phyloP scores from a whole-genome alignment of 2,888 invertebrate genomes.

The Trichacis sp. region DNA sequence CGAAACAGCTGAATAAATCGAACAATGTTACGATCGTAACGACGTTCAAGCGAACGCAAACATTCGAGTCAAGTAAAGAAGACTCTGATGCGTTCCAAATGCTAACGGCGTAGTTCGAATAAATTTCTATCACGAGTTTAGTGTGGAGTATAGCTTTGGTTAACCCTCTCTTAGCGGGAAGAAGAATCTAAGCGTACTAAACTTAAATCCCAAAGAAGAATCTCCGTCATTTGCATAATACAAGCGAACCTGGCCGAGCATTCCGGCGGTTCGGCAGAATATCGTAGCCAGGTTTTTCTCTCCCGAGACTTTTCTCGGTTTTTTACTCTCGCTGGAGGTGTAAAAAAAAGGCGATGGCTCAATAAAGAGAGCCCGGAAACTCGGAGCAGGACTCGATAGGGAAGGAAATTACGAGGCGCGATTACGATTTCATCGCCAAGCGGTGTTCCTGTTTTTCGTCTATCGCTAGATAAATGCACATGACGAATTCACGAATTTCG shows the following conservation, averaged over 20 bases:
- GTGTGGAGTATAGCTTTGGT: constrained; percentile 11
- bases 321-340: constrained; percentile 6
- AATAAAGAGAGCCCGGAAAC: constrained; percentile 1
- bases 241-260: constrained; percentile 13
- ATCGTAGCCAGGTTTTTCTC: constrained; percentile 8
- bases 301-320: constrained; percentile 9
- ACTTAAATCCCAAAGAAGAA: constrained; percentile 21
- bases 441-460: not conserved
- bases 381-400: not conserved
- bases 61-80: not conserved
- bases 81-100: constrained; percentile 6
- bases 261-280: constrained; percentile 14
- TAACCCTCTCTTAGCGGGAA: constrained; percentile 11
- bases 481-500: constrained; percentile 47
- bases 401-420: not conserved
- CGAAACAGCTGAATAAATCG: not conserved
- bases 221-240: constrained; percentile 20
- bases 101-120: constrained; percentile 20
- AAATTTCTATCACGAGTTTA: constrained; percentile 20
- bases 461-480: constrained; percentile 42
- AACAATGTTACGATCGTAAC: constrained; percentile 9
- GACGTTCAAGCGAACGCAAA: not conserved
- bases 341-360: not conserved
- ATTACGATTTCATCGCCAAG: constrained; percentile 7
- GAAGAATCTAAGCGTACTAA: constrained; percentile 20